phyloP scores from a whole-genome alignment of 2,888 invertebrate genomes.

The Cloeon dipterum region DNA sequence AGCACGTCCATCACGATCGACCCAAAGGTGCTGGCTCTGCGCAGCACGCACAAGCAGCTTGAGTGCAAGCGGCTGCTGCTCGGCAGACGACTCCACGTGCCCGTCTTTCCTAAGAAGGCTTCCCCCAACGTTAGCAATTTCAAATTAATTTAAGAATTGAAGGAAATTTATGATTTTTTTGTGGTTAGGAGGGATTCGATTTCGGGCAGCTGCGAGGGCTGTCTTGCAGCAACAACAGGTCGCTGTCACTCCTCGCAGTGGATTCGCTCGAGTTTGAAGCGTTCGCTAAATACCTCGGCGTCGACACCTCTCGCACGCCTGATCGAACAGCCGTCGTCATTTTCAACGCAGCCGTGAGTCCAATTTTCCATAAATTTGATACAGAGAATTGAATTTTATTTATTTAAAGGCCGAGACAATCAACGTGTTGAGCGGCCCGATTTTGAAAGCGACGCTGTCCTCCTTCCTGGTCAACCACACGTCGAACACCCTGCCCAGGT shows the following conservation, averaged over 20 bases:
- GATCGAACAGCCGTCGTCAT: conserved; percentile 45
- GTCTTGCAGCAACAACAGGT: conserved; percentile 26
- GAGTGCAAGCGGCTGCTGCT: conserved; percentile 13
- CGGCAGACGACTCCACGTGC: conserved; percentile 20
- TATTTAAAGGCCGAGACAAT: too few species aligned
- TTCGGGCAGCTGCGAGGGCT: conserved; percentile 12
- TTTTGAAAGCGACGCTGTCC: too few species aligned
- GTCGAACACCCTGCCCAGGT: too few species aligned
- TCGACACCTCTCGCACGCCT: conserved; percentile 31
- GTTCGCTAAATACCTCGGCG: conserved; percentile 50
- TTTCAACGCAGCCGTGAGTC: conserved; percentile 40
- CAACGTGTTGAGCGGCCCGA: too few species aligned
- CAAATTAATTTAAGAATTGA: too few species aligned
- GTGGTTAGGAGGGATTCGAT: not conserved
- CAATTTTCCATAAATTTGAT: conserved; percentile 8
- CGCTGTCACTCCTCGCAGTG: conserved; percentile 39
- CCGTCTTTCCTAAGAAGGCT: conserved; percentile 13
- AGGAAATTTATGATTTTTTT: not conserved
- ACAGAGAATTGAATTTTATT: too few species aligned
- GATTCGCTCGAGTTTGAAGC: conserved; percentile 48
- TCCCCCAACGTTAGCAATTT: too few species aligned
- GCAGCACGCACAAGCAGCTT: conserved; percentile 3
- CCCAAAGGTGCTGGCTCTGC: not conserved
- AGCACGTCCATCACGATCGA: not conserved
- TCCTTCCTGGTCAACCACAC: too few species aligned